A percentile compares a stretch with the other conserved stretches of the same genome.
These are phyloP conservation scores for Ahaetulla prasina DNA, from an alignment of 2,113 vertebrate species.

Conservation along the genomic window DNA sequence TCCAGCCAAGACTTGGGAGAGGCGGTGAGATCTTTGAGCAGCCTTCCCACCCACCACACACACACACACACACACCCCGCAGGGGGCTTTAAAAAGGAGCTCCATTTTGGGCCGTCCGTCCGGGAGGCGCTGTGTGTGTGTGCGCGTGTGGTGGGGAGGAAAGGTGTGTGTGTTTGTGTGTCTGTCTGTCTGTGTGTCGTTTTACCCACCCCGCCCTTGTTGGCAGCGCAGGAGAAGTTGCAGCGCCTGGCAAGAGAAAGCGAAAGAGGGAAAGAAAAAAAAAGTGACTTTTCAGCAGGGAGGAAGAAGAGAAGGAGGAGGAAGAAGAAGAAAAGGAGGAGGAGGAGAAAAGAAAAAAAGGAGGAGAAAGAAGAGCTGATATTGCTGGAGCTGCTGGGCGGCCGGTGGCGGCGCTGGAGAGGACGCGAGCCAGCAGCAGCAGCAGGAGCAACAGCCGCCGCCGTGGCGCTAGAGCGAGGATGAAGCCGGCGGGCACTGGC, in stretches of 20 bases:
- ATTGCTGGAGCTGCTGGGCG: conserved; percentile 25
- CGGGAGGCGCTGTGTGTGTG: no score
- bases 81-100: conserved; percentile 49
- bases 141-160: no score
- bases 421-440: neutral
- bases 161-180: no score
- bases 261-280: no score
- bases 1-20: conserved; percentile 46
- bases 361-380: neutral
- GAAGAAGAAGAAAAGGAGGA: neutral
- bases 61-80: neutral
- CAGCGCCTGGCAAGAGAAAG: no score
- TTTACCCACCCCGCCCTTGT: no score
- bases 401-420: conserved; percentile 34
- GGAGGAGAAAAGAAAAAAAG: neutral
- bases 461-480: conserved; percentile 35
- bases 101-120: conserved; percentile 65
- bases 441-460: conserved; percentile 26
- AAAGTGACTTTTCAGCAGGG: no score
- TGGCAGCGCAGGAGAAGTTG: no score
- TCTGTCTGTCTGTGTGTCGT: no score
- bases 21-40: neutral
- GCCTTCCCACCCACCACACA: no score
- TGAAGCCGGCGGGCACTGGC: conserved; percentile 47
- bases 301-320: neutral